phyloP scores from a whole-genome alignment of 1,140 invertebrate species.

The Colletes latitarsis region DNA sequence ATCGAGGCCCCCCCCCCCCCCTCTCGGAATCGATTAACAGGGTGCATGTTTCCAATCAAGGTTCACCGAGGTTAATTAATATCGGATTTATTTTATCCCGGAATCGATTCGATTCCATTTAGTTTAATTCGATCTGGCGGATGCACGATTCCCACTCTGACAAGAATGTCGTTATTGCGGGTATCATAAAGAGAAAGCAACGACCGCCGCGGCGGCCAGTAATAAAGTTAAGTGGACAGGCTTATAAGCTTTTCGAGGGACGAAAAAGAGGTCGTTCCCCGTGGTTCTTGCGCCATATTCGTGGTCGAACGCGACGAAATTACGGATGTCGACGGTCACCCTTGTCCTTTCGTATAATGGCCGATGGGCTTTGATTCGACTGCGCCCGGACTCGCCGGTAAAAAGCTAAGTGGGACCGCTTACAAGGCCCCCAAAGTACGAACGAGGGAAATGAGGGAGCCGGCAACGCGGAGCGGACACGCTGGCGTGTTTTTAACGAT shows the following conservation, averaged over 20 bases:
- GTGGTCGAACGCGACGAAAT: constrained; percentile 9
- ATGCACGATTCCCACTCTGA: not conserved
- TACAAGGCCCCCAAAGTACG: constrained; percentile 29
- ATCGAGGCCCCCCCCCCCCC: too few species aligned
- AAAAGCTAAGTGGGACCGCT: constrained; percentile 60
- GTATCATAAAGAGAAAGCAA: not conserved
- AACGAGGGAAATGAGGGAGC: constrained; percentile 34
- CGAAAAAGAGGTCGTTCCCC: not conserved
- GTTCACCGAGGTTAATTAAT: too few species aligned
- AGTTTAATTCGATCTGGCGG: too few species aligned
- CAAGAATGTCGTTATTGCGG: not conserved
- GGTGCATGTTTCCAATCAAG: too few species aligned
- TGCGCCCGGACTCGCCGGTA: constrained; percentile 5
- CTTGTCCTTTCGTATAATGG: constrained; percentile 20
- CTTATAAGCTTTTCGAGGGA: constrained; percentile 8
- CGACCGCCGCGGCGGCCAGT: not conserved
- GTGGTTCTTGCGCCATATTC: not conserved
- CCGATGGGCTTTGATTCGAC: constrained; percentile 22
- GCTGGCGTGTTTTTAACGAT: constrained; percentile 66
- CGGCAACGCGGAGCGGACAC: constrained; percentile 41
- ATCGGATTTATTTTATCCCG: too few species aligned
- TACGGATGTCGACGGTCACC: constrained; percentile 12
- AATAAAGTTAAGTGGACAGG: constrained; percentile 2
- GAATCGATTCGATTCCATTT: too few species aligned
- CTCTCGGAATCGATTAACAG: too few species aligned